These are phyloP conservation scores for Reticulitermes lucifugus DNA, from an alignment of 2,888 invertebrate species.

Conservation along the genomic window DNA sequence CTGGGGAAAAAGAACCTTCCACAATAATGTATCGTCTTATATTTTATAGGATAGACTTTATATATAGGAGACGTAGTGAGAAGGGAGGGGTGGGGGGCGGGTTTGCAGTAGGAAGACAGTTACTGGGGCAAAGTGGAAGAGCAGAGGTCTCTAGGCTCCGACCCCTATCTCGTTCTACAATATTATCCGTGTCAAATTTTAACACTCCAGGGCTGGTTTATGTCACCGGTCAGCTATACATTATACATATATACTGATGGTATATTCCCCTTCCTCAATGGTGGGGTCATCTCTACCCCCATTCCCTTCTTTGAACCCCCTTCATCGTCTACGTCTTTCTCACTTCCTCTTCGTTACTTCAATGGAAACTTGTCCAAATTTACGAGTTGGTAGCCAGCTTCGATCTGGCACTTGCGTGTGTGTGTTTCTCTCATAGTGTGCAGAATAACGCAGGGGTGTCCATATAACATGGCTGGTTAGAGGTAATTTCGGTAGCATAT, in stretches of 20 bases:
- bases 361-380: conserved; percentile 53
- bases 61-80: neutral
- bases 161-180: conserved; percentile 38
- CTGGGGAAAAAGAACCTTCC: conserved; percentile 56
- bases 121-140: neutral
- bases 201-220: conserved; percentile 49
- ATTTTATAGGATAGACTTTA: conserved; percentile 48
- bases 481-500: too few relatives aligned
- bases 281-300: conserved; percentile 40
- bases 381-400: conserved; percentile 46
- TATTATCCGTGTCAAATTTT: conserved; percentile 53
- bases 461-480: neutral
- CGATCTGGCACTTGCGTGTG: conserved; percentile 5
- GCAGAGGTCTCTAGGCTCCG: conserved; percentile 13
- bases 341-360: conserved; percentile 47
- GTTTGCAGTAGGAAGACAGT: conserved; percentile 10
- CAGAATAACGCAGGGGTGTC: conserved; percentile 13
- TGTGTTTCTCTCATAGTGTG: conserved; percentile 22
- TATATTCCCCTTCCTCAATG: neutral
- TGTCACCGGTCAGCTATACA: conserved; percentile 50
- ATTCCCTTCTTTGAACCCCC: neutral
- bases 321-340: neutral
- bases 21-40: conserved; percentile 53
- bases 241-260: conserved; percentile 49
- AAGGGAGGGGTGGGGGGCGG: neutral